Evolutionary conservation across 2,888 invertebrate species (phyloP).

Genomic region (Oligia strigilis): DNA sequence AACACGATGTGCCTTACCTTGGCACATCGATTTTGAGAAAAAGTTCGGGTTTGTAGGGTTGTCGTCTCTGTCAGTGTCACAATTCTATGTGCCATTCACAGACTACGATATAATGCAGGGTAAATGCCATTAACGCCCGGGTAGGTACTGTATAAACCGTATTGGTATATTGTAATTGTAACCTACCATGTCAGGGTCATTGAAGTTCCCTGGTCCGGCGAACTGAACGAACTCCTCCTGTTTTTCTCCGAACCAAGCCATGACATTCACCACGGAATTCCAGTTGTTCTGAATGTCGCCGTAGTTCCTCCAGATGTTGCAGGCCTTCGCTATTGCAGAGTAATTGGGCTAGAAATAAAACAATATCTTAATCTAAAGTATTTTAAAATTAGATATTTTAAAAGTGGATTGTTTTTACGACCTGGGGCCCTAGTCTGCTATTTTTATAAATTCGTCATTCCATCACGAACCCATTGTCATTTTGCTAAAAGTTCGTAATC

Average conservation of each 20-base stretch:
- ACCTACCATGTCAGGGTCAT: constrained; percentile 94
- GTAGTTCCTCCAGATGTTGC: constrained; percentile 93
- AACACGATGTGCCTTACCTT: no score
- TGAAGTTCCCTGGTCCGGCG: constrained; percentile 93
- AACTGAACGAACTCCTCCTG: constrained; percentile 90
- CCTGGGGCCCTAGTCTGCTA: no score
- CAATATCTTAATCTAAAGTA: no score
- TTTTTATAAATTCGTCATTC: no score
- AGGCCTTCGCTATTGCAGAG: constrained; percentile 88
- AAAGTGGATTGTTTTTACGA: background rate
- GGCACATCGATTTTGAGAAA: background rate
- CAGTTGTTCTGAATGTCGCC: constrained; percentile 93
- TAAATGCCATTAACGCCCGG: background rate
- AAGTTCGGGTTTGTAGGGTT: background rate
- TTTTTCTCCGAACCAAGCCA: constrained; percentile 91
- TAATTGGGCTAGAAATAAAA: constrained; percentile 89
- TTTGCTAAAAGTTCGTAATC: no score
- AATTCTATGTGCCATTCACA: background rate
- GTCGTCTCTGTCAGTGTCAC: background rate
- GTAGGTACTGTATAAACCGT: background rate
- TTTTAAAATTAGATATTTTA: background rate
- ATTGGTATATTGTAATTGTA: no score
- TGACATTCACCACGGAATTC: constrained; percentile 90
- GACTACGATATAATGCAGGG: no score
- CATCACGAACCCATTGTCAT: no score